A percentile compares a stretch with the other conserved stretches of the same genome.
These are phyloP conservation scores for Hippasteria phrygiana DNA, from an alignment of 53 echinoderm and acorn worm species.

Conservation along the genomic window DNA sequence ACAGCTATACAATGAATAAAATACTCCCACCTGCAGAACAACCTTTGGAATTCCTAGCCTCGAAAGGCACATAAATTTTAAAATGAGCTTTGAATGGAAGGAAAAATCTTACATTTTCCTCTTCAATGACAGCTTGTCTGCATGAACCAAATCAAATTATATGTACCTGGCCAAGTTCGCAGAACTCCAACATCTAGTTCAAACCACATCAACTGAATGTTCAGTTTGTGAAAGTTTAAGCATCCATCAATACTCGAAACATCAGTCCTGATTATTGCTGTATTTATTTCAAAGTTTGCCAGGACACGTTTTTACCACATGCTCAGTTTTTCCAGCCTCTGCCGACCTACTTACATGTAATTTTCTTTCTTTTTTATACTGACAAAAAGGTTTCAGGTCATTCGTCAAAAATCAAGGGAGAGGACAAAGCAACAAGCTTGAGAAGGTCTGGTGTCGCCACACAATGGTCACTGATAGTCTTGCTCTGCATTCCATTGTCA, in stretches of 20 bases:
- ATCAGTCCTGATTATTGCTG: no score
- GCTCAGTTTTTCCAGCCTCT: no score
- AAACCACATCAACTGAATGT: no score
- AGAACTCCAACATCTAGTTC: no score
- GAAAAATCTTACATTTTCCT: no score
- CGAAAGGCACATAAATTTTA: not conserved
- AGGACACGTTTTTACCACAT: no score
- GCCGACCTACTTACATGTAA: not conserved
- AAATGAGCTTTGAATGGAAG: not conserved
- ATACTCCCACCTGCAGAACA: not conserved
- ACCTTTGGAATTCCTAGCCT: not conserved
- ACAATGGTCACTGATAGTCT: not conserved
- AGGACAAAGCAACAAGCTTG: not conserved
- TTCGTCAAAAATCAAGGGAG: not conserved
- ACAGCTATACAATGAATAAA: not conserved
- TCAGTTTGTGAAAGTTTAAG: no score
- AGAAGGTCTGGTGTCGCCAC: not conserved
- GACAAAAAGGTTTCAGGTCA: not conserved
- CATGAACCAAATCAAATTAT: no score
- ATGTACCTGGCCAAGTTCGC: no score
- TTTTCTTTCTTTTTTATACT: not conserved
- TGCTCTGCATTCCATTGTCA: slow-evolving; percentile 32
- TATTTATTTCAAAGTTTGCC: no score
- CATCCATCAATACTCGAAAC: no score
- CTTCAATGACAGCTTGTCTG: no score